Conservation (phyloP, 2,888 invertebrate species). For the Machimus atricapillus region DNA sequence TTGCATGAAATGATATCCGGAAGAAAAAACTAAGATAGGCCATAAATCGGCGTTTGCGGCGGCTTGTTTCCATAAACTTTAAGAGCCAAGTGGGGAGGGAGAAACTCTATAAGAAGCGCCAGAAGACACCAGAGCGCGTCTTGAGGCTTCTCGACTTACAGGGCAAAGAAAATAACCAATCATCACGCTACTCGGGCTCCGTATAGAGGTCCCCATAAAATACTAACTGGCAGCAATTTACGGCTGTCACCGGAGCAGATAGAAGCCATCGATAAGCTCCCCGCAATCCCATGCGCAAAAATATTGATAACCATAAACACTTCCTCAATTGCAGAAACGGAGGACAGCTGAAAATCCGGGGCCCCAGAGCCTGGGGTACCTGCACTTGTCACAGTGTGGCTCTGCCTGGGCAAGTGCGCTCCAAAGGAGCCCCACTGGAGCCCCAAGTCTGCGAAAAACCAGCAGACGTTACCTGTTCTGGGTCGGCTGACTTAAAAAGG, state of each 20-base stretch:
- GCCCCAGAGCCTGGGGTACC: neutral
- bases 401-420: neutral
- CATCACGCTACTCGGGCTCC: conserved; percentile 3
- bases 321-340: conserved; percentile 33
- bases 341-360: neutral
- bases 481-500: neutral
- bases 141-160: conserved; percentile 18
- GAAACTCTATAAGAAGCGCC: neutral
- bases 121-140: neutral
- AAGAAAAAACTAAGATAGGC: neutral
- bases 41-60: conserved; percentile 1
- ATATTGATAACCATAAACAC: conserved; percentile 39
- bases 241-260: conserved; percentile 25
- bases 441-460: neutral
- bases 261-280: conserved; percentile 12
- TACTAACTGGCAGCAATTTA: conserved; percentile 22
- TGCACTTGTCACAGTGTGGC: neutral
- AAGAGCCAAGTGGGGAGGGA: neutral
- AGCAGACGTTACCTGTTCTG: neutral
- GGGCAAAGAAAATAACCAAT: conserved; percentile 13
- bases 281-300: neutral
- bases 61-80: conserved; percentile 1
- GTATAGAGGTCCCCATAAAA: conserved; percentile 18
- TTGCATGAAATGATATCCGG: neutral
- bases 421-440: neutral